These are phyloP conservation scores for Anguilla obscura DNA, from an alignment of 2,797 vertebrate genomes.

Conservation along the genomic window DNA sequence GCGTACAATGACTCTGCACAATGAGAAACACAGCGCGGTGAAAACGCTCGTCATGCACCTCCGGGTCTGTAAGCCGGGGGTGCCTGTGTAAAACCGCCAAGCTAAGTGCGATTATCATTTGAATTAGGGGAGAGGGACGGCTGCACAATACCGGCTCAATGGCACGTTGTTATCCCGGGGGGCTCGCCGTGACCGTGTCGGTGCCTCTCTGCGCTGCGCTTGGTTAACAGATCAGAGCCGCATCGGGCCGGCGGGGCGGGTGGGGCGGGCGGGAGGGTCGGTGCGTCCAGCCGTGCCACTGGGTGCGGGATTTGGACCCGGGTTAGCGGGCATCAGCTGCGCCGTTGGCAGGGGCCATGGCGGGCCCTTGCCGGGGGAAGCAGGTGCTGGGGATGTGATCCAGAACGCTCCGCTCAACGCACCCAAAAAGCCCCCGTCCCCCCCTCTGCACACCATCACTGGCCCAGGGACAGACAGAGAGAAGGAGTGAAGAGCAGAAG, in stretches of 20 bases:
- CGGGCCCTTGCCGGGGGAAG: background rate
- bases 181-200: background rate
- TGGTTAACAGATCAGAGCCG: background rate
- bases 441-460: background rate
- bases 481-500: background rate
- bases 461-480: background rate
- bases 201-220: background rate
- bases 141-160: background rate
- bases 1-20: background rate
- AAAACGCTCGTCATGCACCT: background rate
- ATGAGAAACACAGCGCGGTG: background rate
- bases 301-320: background rate
- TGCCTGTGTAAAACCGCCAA: background rate
- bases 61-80: background rate
- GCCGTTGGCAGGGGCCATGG: background rate
- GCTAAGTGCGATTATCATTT: background rate
- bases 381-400: conserved; percentile 11
- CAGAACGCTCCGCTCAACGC: background rate
- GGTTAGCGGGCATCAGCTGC: background rate
- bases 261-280: background rate
- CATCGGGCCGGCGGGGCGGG: too few species aligned
- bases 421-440: background rate
- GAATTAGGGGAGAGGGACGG: background rate
- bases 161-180: background rate
- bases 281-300: background rate